phyloP scores from a whole-genome alignment of 2,113 vertebrate species.

The Labeo catla region DNA sequence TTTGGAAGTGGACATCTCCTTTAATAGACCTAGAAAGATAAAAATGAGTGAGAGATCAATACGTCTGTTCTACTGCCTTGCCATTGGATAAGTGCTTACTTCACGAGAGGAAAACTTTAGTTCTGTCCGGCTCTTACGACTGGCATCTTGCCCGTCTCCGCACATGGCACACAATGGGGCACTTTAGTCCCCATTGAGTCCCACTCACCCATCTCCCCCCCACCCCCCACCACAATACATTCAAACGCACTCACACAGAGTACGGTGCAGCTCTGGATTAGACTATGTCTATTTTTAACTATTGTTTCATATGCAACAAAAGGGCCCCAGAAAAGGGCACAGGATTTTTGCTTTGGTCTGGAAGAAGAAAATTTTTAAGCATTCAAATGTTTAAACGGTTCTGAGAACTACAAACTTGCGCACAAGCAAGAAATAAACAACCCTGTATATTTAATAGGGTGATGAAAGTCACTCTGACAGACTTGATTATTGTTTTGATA shows the following conservation, averaged over 20 bases:
- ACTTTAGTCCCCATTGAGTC: conserved; percentile 28
- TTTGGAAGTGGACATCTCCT: no score
- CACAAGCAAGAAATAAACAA: not conserved
- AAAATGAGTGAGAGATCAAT: conserved; percentile 14
- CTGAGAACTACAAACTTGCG: not conserved
- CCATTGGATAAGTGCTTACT: conserved; percentile 19
- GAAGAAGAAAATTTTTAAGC: not conserved
- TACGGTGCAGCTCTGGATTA: conserved; percentile 19
- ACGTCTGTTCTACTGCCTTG: not conserved
- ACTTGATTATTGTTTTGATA: conserved; percentile 9
- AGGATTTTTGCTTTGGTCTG: not conserved
- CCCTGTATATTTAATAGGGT: not conserved
- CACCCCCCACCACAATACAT: not conserved
- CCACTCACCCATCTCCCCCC: not conserved
- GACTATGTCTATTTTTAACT: conserved; percentile 17
- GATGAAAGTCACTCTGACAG: not conserved
- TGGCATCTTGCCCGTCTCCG: conserved; percentile 47
- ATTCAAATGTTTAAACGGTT: not conserved
- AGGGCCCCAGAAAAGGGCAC: not conserved
- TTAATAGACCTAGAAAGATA: conserved; percentile 20
- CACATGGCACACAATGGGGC: conserved; percentile 58
- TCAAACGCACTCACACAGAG: not conserved
- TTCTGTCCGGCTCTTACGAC: conserved; percentile 36
- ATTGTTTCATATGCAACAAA: conserved; percentile 17
- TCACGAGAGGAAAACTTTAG: conserved; percentile 53